Conservation (phyloP, 2,888 invertebrate species). For the Hypsopygia costalis region DNA sequence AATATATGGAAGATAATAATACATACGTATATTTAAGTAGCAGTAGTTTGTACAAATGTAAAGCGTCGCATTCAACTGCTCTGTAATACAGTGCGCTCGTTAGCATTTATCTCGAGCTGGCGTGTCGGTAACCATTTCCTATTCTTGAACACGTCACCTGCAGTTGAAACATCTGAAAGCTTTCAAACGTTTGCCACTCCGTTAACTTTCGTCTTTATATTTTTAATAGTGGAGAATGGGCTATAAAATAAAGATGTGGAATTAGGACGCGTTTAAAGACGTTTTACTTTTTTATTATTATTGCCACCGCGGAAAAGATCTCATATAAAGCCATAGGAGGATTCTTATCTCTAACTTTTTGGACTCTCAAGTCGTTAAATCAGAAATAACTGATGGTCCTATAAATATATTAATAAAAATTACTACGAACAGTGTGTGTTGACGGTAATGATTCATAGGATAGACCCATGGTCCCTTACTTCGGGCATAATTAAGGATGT, state of each 20-base stretch:
- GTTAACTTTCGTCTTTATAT: conserved; percentile 32
- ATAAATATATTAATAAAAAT: too few relatives aligned
- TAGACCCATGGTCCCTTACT: too few relatives aligned
- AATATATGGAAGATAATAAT: too few relatives aligned
- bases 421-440: too few relatives aligned
- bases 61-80: neutral
- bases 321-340: neutral
- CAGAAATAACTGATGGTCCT: too few relatives aligned
- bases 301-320: neutral
- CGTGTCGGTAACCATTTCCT: conserved; percentile 47
- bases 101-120: conserved; percentile 18
- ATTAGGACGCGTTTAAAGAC: neutral
- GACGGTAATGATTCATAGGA: too few relatives aligned
- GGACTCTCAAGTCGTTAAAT: too few relatives aligned
- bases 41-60: neutral
- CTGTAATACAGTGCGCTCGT: neutral
- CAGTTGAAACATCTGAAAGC: conserved; percentile 55
- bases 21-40: too few relatives aligned
- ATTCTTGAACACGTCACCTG: conserved; percentile 45
- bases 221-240: neutral
- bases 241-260: neutral
- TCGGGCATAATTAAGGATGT: too few relatives aligned
- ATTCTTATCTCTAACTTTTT: too few relatives aligned
- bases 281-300: neutral
- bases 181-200: conserved; percentile 60